Evolutionary conservation across 2,113 vertebrate species (phyloP).

Genomic region (Thamnophis sirtalis): DNA sequence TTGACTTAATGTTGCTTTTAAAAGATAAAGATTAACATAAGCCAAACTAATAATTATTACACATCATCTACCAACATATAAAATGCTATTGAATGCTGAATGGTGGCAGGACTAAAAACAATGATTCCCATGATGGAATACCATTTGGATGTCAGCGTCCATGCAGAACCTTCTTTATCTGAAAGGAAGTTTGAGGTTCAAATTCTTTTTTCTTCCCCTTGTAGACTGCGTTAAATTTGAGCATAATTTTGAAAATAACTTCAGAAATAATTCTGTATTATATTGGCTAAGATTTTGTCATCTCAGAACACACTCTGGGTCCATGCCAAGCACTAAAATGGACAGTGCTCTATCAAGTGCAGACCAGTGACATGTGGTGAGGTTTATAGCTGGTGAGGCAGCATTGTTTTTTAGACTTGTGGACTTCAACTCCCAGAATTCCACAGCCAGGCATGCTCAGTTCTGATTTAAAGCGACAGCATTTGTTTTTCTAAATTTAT

Average conservation of each 20-base stretch:
- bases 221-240: neutral
- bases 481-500: no score
- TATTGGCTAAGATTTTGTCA: neutral
- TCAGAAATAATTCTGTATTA: neutral
- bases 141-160: conserved; percentile 32
- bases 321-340: neutral
- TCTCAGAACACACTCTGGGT: neutral
- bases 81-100: conserved; percentile 55
- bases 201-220: neutral
- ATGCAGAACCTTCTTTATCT: neutral
- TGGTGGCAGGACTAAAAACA: conserved; percentile 5
- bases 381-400: no score
- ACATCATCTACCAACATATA: conserved; percentile 62
- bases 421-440: no score
- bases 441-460: no score
- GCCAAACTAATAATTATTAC: conserved; percentile 71
- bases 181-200: neutral
- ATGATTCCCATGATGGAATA: neutral
- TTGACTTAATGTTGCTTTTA: conserved; percentile 77
- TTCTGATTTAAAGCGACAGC: no score
- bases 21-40: conserved; percentile 72
- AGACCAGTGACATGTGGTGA: no score
- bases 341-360: neutral
- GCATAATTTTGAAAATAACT: conserved; percentile 18
- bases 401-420: no score